Base-by-base conservation (phyloP, 2,797 vertebrate genomes). In the Hippopotamyrus pictus region DNA sequence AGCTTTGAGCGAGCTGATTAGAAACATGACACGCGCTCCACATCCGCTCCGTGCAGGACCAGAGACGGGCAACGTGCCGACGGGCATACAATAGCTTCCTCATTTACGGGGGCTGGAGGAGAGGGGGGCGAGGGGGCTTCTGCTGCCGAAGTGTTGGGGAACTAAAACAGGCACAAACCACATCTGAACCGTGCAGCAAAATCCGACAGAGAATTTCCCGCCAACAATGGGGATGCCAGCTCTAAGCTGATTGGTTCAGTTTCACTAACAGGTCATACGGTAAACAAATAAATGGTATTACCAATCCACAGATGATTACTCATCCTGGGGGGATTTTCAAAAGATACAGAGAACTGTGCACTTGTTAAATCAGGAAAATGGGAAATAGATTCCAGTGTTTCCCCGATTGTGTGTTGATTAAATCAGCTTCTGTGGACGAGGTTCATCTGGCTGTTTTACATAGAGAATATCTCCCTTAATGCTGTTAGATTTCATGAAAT, bases 1-100 rank as follows among this genome's bases (percentile, higher is more conserved):
- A 89, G 91, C 92, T 92, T 93, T 92, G 53, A 90, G 91, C 89
- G 44, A 7, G 50, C 90, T 91, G 86, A 93, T 92, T 91, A 89
- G 92, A 92, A 25, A 90, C 92, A 91, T 51, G 87, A 88, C 88
- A 48, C 33, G 33, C 2, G 1, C 17, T 48, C n/a, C 7, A n/a
- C 79, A 44, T 83, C 37, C n/a, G 7, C 19, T 17, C 12, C 0
- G 69, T 19, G 12, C 69, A 33, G 69, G 69, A 76, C 69, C 12
- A 76, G 12, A 41, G 29, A 33, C 4, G 14, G 33, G 4, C 12
- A 37, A 33, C 14, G 33, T 41, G 69, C 69, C 69, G 29, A 29
- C 22, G 8, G 69, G 14, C 11, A 7, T 37, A 41, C 12, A 25
- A 76, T 19, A 33, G 33, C 6, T 41, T 17, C 12, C 69, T 76